phyloP scores from a whole-genome alignment of 2,797 vertebrate genomes.

The Aotus griseimembra region DNA sequence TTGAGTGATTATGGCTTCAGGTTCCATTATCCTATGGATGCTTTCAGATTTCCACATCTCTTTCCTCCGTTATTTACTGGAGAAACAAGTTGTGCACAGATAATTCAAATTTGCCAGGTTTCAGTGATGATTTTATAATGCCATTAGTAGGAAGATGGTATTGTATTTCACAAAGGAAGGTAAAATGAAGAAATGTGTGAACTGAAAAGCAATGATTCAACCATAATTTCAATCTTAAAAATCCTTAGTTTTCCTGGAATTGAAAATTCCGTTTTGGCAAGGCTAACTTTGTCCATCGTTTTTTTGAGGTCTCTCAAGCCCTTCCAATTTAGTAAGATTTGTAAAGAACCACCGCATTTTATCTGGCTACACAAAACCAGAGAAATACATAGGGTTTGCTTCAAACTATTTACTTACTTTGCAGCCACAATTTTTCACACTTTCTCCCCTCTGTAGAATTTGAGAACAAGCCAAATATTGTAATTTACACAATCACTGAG shows the following conservation, averaged over 20 bases:
- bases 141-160: neutral
- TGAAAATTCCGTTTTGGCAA: neutral
- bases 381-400: neutral
- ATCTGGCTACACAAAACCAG: neutral
- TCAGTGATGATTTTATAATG: neutral
- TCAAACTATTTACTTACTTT: neutral
- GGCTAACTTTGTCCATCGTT: neutral
- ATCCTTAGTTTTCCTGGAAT: neutral
- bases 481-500: neutral
- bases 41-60: neutral
- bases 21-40: neutral
- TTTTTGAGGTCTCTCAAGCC: neutral
- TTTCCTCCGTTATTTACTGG: constrained; percentile 18
- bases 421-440: neutral
- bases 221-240: neutral
- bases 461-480: neutral
- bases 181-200: neutral
- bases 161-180: constrained; percentile 14
- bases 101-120: constrained; percentile 16
- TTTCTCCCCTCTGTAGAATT: neutral
- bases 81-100: constrained; percentile 8
- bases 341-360: neutral
- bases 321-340: neutral
- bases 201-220: neutral
- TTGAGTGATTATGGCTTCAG: constrained; percentile 4